Conservation (phyloP, 1,140 invertebrate species). For the Cyrtorhinus lividipennis region DNA sequence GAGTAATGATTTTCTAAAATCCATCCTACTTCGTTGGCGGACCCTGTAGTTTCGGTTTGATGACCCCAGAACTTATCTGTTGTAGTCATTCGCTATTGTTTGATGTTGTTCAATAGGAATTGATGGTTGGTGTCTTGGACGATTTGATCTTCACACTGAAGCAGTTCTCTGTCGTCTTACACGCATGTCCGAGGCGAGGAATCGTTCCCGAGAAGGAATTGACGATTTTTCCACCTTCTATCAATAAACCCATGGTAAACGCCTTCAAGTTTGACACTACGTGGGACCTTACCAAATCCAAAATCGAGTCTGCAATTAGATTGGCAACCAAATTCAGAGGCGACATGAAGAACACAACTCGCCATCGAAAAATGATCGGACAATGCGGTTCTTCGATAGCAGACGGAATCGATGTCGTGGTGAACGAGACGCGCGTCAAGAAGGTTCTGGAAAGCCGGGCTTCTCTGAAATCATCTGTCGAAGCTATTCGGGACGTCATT, state of each 20-base stretch:
- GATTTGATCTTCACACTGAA: conserved; percentile 36
- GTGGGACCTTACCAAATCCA: conserved; percentile 19
- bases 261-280: conserved; percentile 20
- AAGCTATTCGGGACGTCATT: conserved; percentile 5
- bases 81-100: too few relatives aligned
- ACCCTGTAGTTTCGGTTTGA: too few relatives aligned
- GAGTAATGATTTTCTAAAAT: too few relatives aligned
- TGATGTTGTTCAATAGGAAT: too few relatives aligned
- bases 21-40: too few relatives aligned
- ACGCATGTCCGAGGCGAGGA: conserved; percentile 39
- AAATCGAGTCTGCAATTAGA: conserved; percentile 7
- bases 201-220: not conserved
- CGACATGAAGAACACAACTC: not conserved
- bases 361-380: conserved; percentile 12
- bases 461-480: conserved; percentile 9
- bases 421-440: not conserved
- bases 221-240: not conserved
- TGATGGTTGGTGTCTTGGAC: too few relatives aligned
- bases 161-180: conserved; percentile 41
- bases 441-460: conserved; percentile 2
- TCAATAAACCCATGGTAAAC: conserved; percentile 4
- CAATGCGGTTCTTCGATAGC: too few relatives aligned
- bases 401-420: not conserved
- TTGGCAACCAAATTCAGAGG: conserved; percentile 10
- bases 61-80: too few relatives aligned